phyloP scores from a whole-genome alignment of 2,888 invertebrate species.

The Papilio elwesi region DNA sequence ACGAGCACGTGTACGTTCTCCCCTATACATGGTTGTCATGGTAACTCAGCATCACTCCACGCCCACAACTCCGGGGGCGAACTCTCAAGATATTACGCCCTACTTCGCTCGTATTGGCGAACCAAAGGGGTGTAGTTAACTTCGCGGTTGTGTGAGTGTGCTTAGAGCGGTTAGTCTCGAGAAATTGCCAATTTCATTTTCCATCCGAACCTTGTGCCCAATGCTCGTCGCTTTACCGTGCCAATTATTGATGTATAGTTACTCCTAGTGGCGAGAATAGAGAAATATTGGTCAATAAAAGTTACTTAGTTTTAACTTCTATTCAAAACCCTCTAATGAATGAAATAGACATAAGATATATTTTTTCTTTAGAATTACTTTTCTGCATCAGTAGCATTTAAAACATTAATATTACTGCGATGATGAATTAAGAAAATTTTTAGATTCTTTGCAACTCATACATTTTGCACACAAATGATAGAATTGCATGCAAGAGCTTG shows the following conservation, averaged over 20 bases:
- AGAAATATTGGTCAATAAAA: background rate
- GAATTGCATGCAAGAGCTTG: conserved; percentile 43
- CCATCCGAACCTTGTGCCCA: conserved; percentile 52
- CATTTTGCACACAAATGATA: conserved; percentile 30
- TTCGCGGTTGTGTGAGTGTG: conserved; percentile 67
- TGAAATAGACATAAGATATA: background rate
- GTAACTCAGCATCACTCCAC: conserved; percentile 86
- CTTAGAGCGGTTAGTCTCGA: conserved; percentile 58
- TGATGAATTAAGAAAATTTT: conserved; percentile 33
- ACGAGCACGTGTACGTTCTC: conserved; percentile 66
- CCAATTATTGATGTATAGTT: conserved; percentile 47
- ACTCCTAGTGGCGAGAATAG: conserved; percentile 6
- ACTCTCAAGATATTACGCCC: conserved; percentile 83
- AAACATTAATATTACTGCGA: conserved; percentile 27
- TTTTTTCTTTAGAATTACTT: conserved; percentile 18
- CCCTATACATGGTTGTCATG: conserved; percentile 84
- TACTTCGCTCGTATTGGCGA: conserved; percentile 81
- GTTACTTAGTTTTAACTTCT: background rate
- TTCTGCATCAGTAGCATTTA: conserved; percentile 15
- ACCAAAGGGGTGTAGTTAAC: conserved; percentile 78
- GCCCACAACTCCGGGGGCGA: conserved; percentile 83
- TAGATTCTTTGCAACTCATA: conserved; percentile 31
- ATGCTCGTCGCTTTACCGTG: conserved; percentile 54
- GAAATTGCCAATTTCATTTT: conserved; percentile 66
- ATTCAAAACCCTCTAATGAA: conserved; percentile 6